These are phyloP conservation scores for Helicoverpa armigera DNA, from an alignment of 1,140 invertebrate genomes.

Conservation along the genomic window DNA sequence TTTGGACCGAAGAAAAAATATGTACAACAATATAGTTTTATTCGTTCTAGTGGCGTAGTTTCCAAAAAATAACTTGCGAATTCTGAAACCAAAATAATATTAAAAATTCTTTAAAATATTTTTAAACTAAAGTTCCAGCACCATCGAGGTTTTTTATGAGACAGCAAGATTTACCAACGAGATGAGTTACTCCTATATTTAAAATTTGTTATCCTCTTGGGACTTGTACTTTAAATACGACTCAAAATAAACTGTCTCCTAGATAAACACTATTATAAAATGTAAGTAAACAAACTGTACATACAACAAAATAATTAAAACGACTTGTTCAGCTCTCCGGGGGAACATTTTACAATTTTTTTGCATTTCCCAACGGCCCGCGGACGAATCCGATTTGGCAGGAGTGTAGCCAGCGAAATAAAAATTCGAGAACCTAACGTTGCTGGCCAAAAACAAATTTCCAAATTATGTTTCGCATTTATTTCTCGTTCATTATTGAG, in stretches of 20 bases:
- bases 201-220: no score
- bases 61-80: no score
- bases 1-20: no score
- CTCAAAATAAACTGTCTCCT: neutral
- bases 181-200: no score
- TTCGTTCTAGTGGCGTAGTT: no score
- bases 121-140: no score
- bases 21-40: no score
- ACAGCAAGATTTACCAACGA: no score
- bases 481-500: neutral
- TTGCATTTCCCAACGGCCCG: conserved; percentile 21
- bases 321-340: neutral
- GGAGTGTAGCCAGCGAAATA: neutral
- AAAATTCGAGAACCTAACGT: neutral
- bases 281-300: neutral
- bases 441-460: conserved; percentile 2
- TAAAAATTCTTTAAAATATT: no score
- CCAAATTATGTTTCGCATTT: conserved; percentile 8
- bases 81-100: no score
- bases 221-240: neutral
- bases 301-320: conserved; percentile 28
- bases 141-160: no score
- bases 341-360: conserved; percentile 30
- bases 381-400: conserved; percentile 15
- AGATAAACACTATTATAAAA: neutral